Base-by-base conservation (phyloP, 2,113 vertebrate genomes). In the Vanacampus margaritifer region DNA sequence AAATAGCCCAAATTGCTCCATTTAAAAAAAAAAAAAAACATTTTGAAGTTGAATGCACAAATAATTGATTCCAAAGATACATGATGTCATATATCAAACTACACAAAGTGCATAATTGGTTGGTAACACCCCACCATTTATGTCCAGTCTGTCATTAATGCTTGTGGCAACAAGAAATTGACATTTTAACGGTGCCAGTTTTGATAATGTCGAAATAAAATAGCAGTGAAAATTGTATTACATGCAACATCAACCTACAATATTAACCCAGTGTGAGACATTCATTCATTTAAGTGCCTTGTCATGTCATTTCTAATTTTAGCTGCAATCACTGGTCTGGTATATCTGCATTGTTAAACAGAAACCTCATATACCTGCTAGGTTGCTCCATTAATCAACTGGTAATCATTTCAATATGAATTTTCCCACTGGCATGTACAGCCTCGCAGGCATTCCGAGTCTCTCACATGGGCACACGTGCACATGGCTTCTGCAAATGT, bases 1-100 rank as follows among this genome's bases (percentile, higher is more conserved):
- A 83, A 80, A 86, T 73, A 84, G 81, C 80, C 75, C 45, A 84
- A 84, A 85, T 86, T 84, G 81, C 75, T 71, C 82, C 74, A 87
- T 84, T 90, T 76, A 65, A 82, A 81, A 83, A 9, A 41, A 32
- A 78, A 65, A 82, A 81, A 83, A 9, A 41, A 32, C 59, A 69
- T 86, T 90, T 87, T 82, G 71, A 79, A 80, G 77, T 54, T 51
- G 68, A 83, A 78, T 79, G 46, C 32, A 23, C 11, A 65, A 8
- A 48, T 73, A 70, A 79, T 81, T 71, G 67, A 79, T 67, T 63
- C 45, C 19, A 45, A 56, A 62, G 70, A 68, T 53, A 68, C 50
- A 51, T 10, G 14, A 56, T 36, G 62, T 72, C 50, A 56, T 43
- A 10, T 11, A 67, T 74, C 67, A 75, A 75, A 85, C 36, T n/a